These are phyloP conservation scores for Kryptolebias marmoratus DNA, from an alignment of 2,113 vertebrate species.

Conservation along the genomic window DNA sequence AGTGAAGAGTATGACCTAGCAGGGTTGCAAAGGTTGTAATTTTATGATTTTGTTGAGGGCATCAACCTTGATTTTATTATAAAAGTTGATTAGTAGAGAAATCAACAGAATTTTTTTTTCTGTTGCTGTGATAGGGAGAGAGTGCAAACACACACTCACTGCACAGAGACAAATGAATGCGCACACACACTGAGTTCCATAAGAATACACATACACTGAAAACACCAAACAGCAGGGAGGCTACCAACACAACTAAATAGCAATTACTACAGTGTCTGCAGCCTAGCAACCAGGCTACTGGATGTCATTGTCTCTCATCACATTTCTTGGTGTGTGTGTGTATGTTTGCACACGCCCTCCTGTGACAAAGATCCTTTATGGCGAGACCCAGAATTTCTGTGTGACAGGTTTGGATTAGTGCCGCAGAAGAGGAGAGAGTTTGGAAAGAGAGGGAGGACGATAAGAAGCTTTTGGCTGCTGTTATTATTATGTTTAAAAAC, in stretches of 20 bases:
- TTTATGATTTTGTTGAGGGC: conserved; percentile 7
- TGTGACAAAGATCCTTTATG: conserved; percentile 43
- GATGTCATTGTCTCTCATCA: conserved; percentile 60
- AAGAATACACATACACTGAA: conserved; percentile 13
- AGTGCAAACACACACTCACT: conserved; percentile 31
- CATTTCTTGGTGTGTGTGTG: conserved; percentile 28
- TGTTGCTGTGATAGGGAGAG: conserved; percentile 44
- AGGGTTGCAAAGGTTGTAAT: background rate
- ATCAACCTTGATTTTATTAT: background rate
- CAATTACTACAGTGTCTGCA: conserved; percentile 62
- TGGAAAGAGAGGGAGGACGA: background rate
- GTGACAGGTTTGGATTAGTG: conserved; percentile 57
- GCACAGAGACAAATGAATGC: conserved; percentile 22
- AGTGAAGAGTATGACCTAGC: background rate
- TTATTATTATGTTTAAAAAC: conserved; percentile 1
- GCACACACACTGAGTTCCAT: conserved; percentile 11
- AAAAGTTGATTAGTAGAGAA: conserved; percentile 20
- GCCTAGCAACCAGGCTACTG: conserved; percentile 67
- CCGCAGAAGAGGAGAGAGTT: conserved; percentile 21
- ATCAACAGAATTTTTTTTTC: conserved; percentile 32
- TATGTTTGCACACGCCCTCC: conserved; percentile 19
- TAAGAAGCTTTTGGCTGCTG: conserved; percentile 16
- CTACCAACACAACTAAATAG: conserved; percentile 59
- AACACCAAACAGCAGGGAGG: conserved; percentile 63
- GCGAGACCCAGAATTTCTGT: conserved; percentile 41